Conservation (phyloP, 2,113 vertebrate species). For the Dasyurus viverrinus region DNA sequence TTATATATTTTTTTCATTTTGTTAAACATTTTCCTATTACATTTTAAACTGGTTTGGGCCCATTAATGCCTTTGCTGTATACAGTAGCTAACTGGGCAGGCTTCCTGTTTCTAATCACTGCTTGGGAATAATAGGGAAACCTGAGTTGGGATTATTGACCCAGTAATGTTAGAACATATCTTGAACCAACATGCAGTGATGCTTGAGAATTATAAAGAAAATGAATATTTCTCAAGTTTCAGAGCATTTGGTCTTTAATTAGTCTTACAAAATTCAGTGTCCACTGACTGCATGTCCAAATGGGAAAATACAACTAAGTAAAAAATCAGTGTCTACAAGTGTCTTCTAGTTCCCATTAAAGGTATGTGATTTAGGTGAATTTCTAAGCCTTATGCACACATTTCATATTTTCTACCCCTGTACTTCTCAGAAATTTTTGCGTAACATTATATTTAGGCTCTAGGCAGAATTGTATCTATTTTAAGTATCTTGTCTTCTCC, state of each 20-base stretch:
- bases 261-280: not conserved
- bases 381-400: not conserved
- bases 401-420: slow-evolving; percentile 39
- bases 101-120: not conserved
- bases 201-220: not conserved
- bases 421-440: not conserved
- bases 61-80: not conserved
- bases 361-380: not conserved
- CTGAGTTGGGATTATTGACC: not conserved
- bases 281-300: not conserved
- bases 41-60: not conserved
- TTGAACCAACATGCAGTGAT: not conserved
- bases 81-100: not conserved
- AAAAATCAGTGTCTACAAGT: not conserved
- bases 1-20: not conserved
- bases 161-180: not conserved
- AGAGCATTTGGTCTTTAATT: not conserved
- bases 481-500: not conserved
- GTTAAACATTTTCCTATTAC: not conserved
- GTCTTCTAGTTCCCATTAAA: not conserved
- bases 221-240: not conserved
- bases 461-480: not conserved
- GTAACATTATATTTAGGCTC: not conserved
- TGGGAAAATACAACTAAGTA: not conserved
- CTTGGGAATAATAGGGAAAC: not conserved